Evolutionary conservation across 2,113 vertebrate species (phyloP), one percentile per base, ranked within the genome.

Genomic region (Oxyruncus cristatus): DNA sequence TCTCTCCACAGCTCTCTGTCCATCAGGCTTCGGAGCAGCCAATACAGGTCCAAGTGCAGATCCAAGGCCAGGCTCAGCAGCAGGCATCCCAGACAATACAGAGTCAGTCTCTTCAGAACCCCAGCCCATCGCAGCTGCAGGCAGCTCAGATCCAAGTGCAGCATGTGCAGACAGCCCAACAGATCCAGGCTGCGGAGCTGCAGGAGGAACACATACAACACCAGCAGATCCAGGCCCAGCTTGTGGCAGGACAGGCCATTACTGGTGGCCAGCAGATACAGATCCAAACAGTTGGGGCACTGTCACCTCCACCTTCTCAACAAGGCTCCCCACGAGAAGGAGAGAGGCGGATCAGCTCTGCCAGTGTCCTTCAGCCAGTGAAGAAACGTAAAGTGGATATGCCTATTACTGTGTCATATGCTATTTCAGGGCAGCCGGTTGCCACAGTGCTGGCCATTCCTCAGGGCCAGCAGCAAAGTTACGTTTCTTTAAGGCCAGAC

Each of bases 371-470:
- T 77, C 99, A 99, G 95, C 99, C 99, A 1, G 99, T 99, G 94
- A 99, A 99, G 98, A 99, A 99, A 84, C 99, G 99, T 85, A 99
- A 99, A 97, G 99, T 99, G 97, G 99, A 99, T 96, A 98, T 99
- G 96, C 99, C 99, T 83, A 98, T 99, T 73, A 98, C 99, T 65
- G 99, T 99, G 81, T 99, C 99, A 0, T 99, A 99, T 44, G 98
- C 99, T 75, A 98, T 99, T 95, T 99, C 99, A 42, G 99, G 99
- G 91, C 99, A 99, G 96, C 99, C 99, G 9, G 98, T 99, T 93
- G 99, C 99, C 92, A 99, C 99, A 6, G 99, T 99, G 91, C 98
- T 99, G 97, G 98, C 99, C 96, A 99, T 99, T 92, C 99, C 99
- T 87, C 99, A 99, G 93, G 99, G 99, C 90, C 99, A 99, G 98